Conservation (phyloP, 1,140 invertebrate species). For the Nomia melanderi region DNA sequence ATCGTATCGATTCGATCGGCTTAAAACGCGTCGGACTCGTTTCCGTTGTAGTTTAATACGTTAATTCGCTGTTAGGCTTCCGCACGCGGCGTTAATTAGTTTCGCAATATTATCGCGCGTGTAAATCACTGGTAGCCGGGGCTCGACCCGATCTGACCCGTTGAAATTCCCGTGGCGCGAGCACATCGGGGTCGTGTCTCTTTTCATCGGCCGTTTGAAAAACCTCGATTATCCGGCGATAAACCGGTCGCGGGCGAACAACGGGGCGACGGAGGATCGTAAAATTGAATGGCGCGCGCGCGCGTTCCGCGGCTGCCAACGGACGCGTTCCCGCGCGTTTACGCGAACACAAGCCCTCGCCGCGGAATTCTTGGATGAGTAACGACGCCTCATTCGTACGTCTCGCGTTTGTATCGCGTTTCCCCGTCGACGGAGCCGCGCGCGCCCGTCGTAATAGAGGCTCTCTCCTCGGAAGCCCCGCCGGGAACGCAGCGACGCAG, state of each 20-base stretch:
- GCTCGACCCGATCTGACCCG: too few species aligned
- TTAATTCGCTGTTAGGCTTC: constrained; percentile 30
- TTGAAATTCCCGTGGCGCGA: too few species aligned
- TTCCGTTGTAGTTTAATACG: constrained; percentile 31
- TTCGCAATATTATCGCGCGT: constrained; percentile 19
- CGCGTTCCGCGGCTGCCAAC: background rate
- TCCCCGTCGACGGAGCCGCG: background rate
- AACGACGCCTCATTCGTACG: constrained; percentile 1
- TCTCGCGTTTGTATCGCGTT: background rate
- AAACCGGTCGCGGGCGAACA: background rate
- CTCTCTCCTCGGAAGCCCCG: constrained; percentile 32
- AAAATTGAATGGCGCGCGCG: background rate
- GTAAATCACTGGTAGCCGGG: background rate
- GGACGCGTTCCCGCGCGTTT: background rate
- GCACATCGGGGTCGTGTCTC: too few species aligned
- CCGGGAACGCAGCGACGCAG: background rate
- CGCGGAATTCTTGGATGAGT: constrained; percentile 28
- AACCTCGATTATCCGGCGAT: constrained; percentile 2
- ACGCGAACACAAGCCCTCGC: background rate
- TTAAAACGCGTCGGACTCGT: constrained; percentile 39
- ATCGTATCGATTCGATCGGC: constrained; percentile 23
- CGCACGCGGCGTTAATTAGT: constrained; percentile 18
- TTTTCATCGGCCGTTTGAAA: too few species aligned
- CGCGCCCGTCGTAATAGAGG: background rate
- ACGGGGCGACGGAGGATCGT: background rate